Evolutionary conservation across 92 coral and sea anemone genomes (phyloP), one percentile per base, ranked within the genome.

Genomic region (Virgularia gustaviana): DNA sequence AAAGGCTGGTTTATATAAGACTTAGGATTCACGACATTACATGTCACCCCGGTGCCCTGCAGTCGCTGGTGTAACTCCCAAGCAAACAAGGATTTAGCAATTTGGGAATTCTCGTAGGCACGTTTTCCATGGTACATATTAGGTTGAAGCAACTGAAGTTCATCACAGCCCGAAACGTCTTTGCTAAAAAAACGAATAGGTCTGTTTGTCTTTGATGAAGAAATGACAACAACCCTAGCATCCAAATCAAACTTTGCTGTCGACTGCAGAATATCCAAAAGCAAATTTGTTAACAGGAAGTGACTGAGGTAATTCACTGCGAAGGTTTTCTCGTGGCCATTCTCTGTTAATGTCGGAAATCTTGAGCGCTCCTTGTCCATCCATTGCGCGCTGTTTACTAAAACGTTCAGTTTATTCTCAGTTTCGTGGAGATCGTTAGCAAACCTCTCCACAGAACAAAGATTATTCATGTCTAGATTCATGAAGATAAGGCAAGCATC

Each of bases 61-160:
- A 81, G 76, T 15, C 72, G 86, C 15, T 73, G 76, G 36, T 81
- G 63, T 54, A 81, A 60, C 44, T 81, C 86, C 4, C 45, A 66
- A 15, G 81, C 77, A 37, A 81, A 81, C 81, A 81, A 59, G 36
- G 76, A 41, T 15, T 75, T 81, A 16, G 86, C 86, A 23, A 81
- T 74, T 57, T 81, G 56, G 39, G 81, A 75, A 60, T 81, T 81
- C 51, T 81, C 76, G 63, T 81, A 81, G 3, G 86, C 77, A 44
- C 53, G 30, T 0, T 75, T 60, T 20, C 86, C 86, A 19, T 37
- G 32, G 49, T 68, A 68, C 34, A 81, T 41, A 22, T 35, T 72
- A 25, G 76, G 38, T 19, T 76, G 71, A 23, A 76, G 30, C 7
- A 58, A 70, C 66, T 81, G 81, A 44, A 81, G 53, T 30, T 76